Evolutionary conservation across 2,113 vertebrate genomes (phyloP), one percentile per base, ranked within the genome.

Genomic region (Arizona elegans): DNA sequence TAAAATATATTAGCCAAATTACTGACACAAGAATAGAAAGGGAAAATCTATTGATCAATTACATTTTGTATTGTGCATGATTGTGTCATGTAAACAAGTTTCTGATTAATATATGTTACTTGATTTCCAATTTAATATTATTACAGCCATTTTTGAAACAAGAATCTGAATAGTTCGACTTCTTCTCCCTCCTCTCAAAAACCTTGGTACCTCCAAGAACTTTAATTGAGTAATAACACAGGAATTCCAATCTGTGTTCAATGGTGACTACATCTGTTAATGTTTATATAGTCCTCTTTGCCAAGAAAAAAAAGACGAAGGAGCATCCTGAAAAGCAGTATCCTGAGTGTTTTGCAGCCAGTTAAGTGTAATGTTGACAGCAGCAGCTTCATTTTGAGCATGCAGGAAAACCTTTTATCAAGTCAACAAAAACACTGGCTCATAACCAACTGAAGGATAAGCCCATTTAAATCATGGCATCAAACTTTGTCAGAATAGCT

Each of bases 1-100:
- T 70, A 91, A 95, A 95, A 96, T 87, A 2, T 56, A 89, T 92
- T 95, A 13, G 94, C 81, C 19, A n/a, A 88, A 91, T 92, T 92
- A 93, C 62, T 54, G 1, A 0, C 88, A 38, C 2, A 70, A 52
- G 38, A 90, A 87, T 93, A 33, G 92, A 92, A 26, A 29, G 47
- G 47, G 92, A 33, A 56, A 86, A 59, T 21, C 33, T 8, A 0
- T 1, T 3, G 95, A 97, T 95, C 94, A 94, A 88, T 87, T 58
- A 53, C 91, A 91, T 65, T 92, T 94, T 50, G 87, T 0, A 8
- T 3, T 23, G 8, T 0, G 75, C 19, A 88, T 24, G 58, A 86
- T 70, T 92, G 93, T 56, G 17, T 75, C 91, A 53, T 17, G 92
- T 47, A 94, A 96, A 95, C 91, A 95, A 91, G 89, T 93, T 33